Conservation (phyloP, 2,888 invertebrate species). For the Protula sp. region DNA sequence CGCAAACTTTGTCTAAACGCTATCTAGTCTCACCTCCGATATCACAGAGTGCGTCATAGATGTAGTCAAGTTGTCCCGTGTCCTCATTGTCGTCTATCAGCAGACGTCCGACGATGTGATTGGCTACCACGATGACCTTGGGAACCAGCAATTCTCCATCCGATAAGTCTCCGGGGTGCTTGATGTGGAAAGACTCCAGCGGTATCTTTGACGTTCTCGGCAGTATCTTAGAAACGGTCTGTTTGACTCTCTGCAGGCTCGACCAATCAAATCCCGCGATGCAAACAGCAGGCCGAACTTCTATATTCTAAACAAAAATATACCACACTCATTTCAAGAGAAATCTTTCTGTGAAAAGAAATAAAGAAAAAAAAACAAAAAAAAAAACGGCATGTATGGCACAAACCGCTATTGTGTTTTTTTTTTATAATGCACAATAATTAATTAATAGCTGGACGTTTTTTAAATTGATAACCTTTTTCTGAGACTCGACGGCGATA, state of each 20-base stretch:
- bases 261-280: background rate
- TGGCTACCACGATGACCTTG: background rate
- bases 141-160: background rate
- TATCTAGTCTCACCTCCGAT: background rate
- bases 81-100: background rate
- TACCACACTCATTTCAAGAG: too few species aligned
- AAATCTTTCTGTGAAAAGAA: too few species aligned
- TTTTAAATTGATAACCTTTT: too few species aligned
- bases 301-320: too few species aligned
- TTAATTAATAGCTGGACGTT: too few species aligned
- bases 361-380: too few species aligned
- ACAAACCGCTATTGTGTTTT: too few species aligned
- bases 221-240: background rate
- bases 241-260: background rate
- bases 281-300: background rate
- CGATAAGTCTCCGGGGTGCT: background rate
- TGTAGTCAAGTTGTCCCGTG: background rate
- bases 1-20: background rate
- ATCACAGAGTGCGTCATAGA: background rate
- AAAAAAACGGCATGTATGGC: too few species aligned
- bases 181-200: background rate
- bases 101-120: background rate
- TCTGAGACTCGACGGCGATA: too few species aligned
- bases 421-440: too few species aligned
- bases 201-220: background rate